Conservation (phyloP, 1,140 invertebrate species). For the Babylonia areolata region DNA sequence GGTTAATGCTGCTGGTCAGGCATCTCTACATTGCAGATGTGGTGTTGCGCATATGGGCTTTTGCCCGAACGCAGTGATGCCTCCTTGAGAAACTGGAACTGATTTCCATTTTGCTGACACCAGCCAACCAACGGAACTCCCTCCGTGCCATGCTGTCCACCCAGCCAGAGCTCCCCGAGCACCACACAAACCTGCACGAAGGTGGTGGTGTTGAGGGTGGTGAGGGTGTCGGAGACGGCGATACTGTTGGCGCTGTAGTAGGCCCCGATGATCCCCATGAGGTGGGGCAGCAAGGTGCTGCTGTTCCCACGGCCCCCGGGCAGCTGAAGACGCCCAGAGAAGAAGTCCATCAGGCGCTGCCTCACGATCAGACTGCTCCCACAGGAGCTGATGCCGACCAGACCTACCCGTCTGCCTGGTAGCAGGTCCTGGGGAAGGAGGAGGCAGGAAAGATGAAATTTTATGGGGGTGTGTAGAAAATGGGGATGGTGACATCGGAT, state of each 20-base stretch:
- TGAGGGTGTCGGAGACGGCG: constrained; percentile 38
- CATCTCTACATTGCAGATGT: too few species aligned
- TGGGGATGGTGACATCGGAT: too few species aligned
- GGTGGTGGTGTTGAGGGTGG: background rate
- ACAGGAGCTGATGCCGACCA: constrained; percentile 26
- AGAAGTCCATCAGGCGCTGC: constrained; percentile 25
- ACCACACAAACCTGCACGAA: constrained; percentile 72
- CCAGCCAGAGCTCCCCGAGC: background rate
- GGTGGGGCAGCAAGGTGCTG: constrained; percentile 40
- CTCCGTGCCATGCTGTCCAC: too few species aligned
- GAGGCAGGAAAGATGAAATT: too few species aligned
- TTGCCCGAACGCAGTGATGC: too few species aligned
- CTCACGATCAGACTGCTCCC: background rate
- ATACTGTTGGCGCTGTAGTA: constrained; percentile 41
- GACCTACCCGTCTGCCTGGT: constrained; percentile 2
- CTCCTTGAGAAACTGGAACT: too few species aligned
- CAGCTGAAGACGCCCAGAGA: background rate
- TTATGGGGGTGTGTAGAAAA: too few species aligned
- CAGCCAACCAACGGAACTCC: too few species aligned
- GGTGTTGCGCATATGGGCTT: too few species aligned
- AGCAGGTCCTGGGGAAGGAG: background rate
- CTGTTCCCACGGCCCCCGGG: constrained; percentile 80
- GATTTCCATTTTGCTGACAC: too few species aligned
- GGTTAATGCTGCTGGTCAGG: too few species aligned
- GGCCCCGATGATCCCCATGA: constrained; percentile 44